Evolutionary conservation across 2,888 invertebrate genomes (phyloP).

Genomic region (Seira musarum): DNA sequence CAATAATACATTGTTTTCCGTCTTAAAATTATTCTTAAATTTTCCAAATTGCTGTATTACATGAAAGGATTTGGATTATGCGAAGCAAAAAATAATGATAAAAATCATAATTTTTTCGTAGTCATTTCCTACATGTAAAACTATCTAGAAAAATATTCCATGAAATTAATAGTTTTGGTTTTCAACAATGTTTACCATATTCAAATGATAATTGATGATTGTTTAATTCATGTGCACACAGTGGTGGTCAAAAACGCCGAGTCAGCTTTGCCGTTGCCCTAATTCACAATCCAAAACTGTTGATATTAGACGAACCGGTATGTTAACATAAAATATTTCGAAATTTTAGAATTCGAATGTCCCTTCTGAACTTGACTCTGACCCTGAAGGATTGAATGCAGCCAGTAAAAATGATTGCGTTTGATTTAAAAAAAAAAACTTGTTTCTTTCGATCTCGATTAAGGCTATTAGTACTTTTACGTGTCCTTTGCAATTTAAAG

Average conservation of each 20-base stretch:
- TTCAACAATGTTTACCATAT: neutral
- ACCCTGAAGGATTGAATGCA: conserved; percentile 13
- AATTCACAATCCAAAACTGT: conserved; percentile 73
- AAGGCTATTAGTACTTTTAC: neutral
- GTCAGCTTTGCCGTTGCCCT: conserved; percentile 73
- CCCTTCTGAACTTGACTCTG: neutral
- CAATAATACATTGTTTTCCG: neutral
- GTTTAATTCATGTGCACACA: conserved; percentile 54
- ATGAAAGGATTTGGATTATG: neutral
- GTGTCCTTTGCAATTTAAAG: neutral
- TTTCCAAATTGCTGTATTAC: neutral
- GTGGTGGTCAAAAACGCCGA: conserved; percentile 73
- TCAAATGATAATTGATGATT: neutral
- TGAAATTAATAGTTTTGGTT: neutral
- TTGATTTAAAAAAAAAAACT: neutral
- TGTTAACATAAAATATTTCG: conserved; percentile 8
- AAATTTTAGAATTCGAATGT: neutral
- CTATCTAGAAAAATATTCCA: neutral
- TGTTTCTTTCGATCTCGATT: neutral
- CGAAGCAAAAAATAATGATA: neutral
- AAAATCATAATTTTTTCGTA: neutral
- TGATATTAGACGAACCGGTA: conserved; percentile 90
- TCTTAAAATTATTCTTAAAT: neutral
- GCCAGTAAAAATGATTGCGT: neutral
- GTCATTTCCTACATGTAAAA: neutral